phyloP scores from a whole-genome alignment of 2,113 vertebrate genomes.

The Craseonycteris thonglongyai region DNA sequence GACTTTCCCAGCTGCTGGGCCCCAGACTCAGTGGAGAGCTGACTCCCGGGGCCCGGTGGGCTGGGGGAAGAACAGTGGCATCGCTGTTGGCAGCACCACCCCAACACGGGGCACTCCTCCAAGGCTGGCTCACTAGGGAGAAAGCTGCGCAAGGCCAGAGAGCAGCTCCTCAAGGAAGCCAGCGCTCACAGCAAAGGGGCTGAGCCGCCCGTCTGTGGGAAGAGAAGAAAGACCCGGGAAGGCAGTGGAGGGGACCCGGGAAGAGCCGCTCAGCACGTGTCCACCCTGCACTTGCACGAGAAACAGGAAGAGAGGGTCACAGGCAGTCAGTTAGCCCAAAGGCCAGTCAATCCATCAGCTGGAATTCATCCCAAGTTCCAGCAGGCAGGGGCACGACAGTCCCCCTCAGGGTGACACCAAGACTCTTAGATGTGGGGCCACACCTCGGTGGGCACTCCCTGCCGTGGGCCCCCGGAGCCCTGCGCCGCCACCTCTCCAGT shows the following conservation, averaged over 20 bases:
- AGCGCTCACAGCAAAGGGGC: neutral
- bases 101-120: neutral
- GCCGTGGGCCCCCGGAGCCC: neutral
- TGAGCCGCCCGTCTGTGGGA: rapidly evolving
- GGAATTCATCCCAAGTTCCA: neutral
- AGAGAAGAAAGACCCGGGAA: neutral
- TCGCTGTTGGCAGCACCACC: neutral
- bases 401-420: neutral
- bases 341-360: neutral
- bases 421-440: neutral
- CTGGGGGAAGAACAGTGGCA: neutral
- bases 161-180: neutral
- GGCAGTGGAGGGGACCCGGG: neutral
- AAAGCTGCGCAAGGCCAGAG: neutral
- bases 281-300: neutral
- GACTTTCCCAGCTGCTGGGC: neutral
- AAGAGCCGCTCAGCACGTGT: neutral
- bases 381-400: neutral
- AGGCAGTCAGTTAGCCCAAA: neutral
- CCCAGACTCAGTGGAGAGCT: neutral
- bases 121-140: neutral
- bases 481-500: rapidly evolving
- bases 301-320: neutral
- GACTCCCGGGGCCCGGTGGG: neutral
- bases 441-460: neutral